A percentile compares a stretch with the other conserved stretches of the same genome.
Evolutionary conservation across 92 coral and sea anemone species (phyloP).

Genomic region (Parazoanthus atlanticus): DNA sequence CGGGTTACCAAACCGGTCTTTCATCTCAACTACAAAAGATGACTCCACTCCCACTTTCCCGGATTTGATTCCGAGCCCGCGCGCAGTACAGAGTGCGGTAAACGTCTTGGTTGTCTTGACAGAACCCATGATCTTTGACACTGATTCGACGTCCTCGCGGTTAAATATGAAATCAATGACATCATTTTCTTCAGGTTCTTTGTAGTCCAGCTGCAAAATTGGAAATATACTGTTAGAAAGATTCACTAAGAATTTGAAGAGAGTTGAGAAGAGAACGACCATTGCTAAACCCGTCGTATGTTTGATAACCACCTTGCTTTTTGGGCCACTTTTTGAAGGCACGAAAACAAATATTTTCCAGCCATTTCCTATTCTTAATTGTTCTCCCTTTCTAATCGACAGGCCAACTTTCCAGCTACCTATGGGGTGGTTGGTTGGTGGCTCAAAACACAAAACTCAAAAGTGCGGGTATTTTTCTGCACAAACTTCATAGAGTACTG

Average conservation of each 20-base stretch:
- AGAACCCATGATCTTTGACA: constrained; percentile 78
- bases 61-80: constrained; percentile 76
- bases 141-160: constrained; percentile 66
- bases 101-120: constrained; percentile 78
- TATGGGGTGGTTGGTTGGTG: too few relatives aligned
- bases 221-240: not conserved
- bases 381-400: too few relatives aligned
- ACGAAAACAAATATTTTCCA: too few relatives aligned
- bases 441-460: too few relatives aligned
- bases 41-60: constrained; percentile 94
- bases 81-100: constrained; percentile 66
- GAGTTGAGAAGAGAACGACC: not conserved
- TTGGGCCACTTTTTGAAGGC: too few relatives aligned
- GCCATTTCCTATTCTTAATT: too few relatives aligned
- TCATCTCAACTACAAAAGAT: constrained; percentile 61
- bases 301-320: too few relatives aligned
- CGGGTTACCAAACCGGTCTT: constrained; percentile 81
- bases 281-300: not conserved
- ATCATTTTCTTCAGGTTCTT: constrained; percentile 89
- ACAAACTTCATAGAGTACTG: too few relatives aligned
- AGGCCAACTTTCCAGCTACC: too few relatives aligned
- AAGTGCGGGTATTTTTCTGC: too few relatives aligned
- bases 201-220: constrained; percentile 67
- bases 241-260: not conserved
- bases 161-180: constrained; percentile 82